A percentile compares a stretch with the other conserved stretches of the same genome.
Conservation (phyloP, 2,888 invertebrate genomes). For the Seira musarum region DNA sequence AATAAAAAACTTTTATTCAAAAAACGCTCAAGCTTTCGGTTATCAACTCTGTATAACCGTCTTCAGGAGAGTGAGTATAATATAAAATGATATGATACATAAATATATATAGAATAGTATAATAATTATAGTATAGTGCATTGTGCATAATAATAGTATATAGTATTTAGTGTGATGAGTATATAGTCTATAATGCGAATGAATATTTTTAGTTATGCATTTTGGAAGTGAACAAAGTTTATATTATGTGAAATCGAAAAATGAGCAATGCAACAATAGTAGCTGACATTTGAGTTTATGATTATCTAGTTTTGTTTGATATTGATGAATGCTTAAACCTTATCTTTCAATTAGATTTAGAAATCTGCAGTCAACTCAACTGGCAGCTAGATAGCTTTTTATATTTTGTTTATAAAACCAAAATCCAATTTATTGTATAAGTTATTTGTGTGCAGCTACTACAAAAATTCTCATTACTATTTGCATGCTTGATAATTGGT, state of each 20-base stretch:
- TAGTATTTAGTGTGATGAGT: too few species aligned
- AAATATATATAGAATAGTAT: too few species aligned
- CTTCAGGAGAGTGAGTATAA: too few species aligned
- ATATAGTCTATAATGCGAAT: too few species aligned
- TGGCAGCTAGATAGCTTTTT: conserved; percentile 26
- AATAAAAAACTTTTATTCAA: too few species aligned
- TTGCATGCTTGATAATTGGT: background rate
- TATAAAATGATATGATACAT: background rate
- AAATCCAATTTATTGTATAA: background rate
- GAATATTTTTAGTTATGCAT: conserved; percentile 24
- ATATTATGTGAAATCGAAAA: background rate
- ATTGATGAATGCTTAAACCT: background rate
- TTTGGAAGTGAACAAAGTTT: conserved; percentile 23
- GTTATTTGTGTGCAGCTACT: background rate
- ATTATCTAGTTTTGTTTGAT: background rate
- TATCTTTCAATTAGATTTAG: background rate
- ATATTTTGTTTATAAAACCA: conserved; percentile 34
- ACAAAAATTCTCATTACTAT: background rate
- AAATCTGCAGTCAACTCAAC: background rate
- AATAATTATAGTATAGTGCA: too few species aligned
- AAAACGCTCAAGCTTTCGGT: too few species aligned
- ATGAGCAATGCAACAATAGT: conserved; percentile 48
- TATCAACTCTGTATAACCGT: too few species aligned
- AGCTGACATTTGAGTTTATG: conserved; percentile 34
- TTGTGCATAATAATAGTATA: too few species aligned